Evolutionary conservation across 1,140 invertebrate genomes (phyloP), one percentile per base, ranked within the genome.

Genomic region (Teleogryllus occipitalis): DNA sequence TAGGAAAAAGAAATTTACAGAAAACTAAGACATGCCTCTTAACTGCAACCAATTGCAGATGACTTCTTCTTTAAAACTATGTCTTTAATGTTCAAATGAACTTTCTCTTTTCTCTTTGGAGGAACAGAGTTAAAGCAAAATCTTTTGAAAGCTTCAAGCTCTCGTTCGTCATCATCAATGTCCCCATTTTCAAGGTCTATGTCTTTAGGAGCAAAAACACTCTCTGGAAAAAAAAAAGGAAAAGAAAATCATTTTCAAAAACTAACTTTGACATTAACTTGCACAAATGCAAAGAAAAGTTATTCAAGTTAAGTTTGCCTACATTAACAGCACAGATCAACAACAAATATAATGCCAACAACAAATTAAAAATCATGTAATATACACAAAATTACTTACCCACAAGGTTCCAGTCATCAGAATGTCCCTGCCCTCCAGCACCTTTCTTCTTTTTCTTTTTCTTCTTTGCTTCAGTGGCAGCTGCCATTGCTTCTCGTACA

Each of bases 131-230:
- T 91, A 74, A 91, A 89, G 82, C 93, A 94, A 85, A 94, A 94
- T 82, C 92, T 88, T 85, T 94, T 94, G 85, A 94, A 94, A 73
- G 92, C 92, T 85, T 94, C 93, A 81, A 94, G 84, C 85, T 94
- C 93, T 73, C 91, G 87, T 82, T 94, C 93, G 74, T 90, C 90
- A 81, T 93, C 92, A 86, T 94, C 93, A 85, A 94, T 88, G 82
- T 93, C 92, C 21, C 90, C 91, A 84, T 92, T 90, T 85, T 93
- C 92, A 80, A 93, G 86, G 86, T 92, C 91, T 85, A 92, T 90
- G 85, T 93, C 91, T 87, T 92, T 92, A 77, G 93, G 93, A 82
- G 90, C 89, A 87, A 94, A 94, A 83, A 94, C 91, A 84, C 90
- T 93, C 86, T 93, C 93, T 92, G 87, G 81, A 91, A 89, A 87